phyloP scores from a whole-genome alignment of 1,140 invertebrate species.

The Drosophila burlai region DNA sequence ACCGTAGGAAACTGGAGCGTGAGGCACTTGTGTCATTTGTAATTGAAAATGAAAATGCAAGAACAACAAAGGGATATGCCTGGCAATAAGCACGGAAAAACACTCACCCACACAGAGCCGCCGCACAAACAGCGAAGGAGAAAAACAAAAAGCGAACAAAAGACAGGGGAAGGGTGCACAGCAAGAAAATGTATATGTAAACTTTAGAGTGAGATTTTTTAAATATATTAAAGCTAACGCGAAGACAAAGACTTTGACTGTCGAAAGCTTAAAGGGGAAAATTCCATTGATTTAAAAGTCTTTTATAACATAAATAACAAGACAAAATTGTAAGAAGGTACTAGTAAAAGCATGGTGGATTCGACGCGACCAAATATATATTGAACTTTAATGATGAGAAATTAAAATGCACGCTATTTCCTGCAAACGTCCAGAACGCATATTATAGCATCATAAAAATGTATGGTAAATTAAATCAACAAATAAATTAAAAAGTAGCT shows the following conservation, averaged over 20 bases:
- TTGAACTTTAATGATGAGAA: too few species aligned
- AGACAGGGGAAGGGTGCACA: not conserved
- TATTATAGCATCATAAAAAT: too few species aligned
- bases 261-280: too few species aligned
- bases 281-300: too few species aligned
- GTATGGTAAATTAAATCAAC: too few species aligned
- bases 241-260: not conserved
- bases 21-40: slow-evolving; percentile 83
- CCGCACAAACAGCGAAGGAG: slow-evolving; percentile 11
- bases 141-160: slow-evolving; percentile 34
- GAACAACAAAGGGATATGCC: slow-evolving; percentile 46
- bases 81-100: slow-evolving; percentile 39
- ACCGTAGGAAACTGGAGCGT: slow-evolving; percentile 70
- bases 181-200: not conserved
- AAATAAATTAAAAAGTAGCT: too few species aligned
- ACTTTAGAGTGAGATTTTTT: not conserved
- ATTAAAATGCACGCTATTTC: too few species aligned
- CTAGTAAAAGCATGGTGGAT: too few species aligned
- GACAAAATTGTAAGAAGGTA: too few species aligned
- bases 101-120: slow-evolving; percentile 14
- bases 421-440: too few species aligned
- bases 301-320: too few species aligned
- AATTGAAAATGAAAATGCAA: slow-evolving; percentile 83
- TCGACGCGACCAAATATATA: too few species aligned
- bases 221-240: not conserved